Evolutionary conservation across 2,888 invertebrate species (phyloP).

Genomic region (Lasioglossum marginatum): DNA sequence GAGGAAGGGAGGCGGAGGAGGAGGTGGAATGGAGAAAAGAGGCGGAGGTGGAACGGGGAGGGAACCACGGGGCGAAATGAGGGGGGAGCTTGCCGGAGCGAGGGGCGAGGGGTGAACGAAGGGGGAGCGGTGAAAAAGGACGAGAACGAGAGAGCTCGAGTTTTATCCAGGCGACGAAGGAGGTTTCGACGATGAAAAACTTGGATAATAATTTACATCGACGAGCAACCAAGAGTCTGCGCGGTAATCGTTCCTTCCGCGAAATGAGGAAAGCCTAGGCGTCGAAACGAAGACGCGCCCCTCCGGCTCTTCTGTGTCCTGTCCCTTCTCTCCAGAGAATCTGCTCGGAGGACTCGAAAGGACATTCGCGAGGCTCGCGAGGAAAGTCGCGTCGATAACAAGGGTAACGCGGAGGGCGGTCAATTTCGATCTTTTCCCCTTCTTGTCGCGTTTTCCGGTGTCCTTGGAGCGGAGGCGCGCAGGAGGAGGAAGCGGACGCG

Average conservation of each 20-base stretch:
- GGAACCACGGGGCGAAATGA: neutral
- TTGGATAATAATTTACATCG: constrained; percentile 78
- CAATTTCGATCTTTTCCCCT: neutral
- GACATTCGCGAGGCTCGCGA: neutral
- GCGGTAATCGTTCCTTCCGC: constrained; percentile 45
- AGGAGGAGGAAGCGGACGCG: neutral
- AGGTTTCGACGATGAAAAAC: constrained; percentile 73
- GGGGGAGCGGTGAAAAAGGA: constrained; percentile 21
- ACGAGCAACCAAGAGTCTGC: constrained; percentile 54
- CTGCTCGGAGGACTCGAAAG: neutral
- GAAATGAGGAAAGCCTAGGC: constrained; percentile 8
- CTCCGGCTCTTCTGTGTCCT: neutral
- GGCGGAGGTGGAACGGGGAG: constrained; percentile 14
- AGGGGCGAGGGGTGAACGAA: constrained; percentile 18
- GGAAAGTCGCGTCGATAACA: neutral
- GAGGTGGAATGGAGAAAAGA: constrained; percentile 1
- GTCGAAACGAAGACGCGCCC: neutral
- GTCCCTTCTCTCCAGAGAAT: neutral
- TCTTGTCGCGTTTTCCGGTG: constrained; percentile 1
- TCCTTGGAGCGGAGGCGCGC: neutral
- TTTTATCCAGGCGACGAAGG: constrained; percentile 68
- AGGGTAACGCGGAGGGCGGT: neutral
- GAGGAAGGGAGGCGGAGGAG: constrained; percentile 14
- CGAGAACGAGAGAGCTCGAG: constrained; percentile 56
- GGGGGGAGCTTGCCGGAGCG: neutral